Conservation (phyloP, 92 coral and sea anemone species). For the Umimayanthus kanabou region DNA sequence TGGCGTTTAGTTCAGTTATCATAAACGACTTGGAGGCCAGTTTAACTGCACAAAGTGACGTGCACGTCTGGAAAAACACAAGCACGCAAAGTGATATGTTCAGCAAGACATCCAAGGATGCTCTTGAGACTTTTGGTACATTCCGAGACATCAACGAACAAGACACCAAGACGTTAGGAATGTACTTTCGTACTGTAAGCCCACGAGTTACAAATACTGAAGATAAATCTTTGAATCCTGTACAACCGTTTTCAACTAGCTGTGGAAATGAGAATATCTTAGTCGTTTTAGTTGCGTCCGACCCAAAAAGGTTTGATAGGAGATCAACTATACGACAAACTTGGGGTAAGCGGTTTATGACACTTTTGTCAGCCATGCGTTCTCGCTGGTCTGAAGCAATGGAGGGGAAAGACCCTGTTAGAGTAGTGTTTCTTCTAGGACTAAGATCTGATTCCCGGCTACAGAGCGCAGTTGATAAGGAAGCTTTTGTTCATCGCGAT, state of each 20-base stretch:
- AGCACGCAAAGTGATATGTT: background rate
- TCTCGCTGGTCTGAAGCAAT: background rate
- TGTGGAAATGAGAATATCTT: background rate
- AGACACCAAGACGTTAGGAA: background rate
- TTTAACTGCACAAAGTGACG: background rate
- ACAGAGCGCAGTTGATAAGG: constrained; percentile 4
- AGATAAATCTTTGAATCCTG: background rate
- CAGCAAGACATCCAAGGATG: background rate
- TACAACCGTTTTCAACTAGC: background rate
- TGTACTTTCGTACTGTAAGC: background rate
- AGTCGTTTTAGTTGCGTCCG: background rate
- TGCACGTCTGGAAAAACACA: background rate
- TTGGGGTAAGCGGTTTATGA: constrained; percentile 6
- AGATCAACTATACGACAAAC: constrained; percentile 4
- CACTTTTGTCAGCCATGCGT: background rate
- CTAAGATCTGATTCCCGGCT: background rate
- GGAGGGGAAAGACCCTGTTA: background rate
- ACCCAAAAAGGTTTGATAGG: background rate
- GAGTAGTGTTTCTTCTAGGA: constrained; percentile 4
- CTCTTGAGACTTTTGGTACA: background rate
- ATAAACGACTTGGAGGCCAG: constrained; percentile 3
- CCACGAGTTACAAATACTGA: background rate
- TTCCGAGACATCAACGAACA: background rate
- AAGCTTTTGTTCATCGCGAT: background rate
- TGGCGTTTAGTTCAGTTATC: background rate